Percentiles rank a stretch among this genome's conserved stretches.
Conservation (phyloP, 2,113 vertebrate genomes). For the Dendropsophus ebraccatus region DNA sequence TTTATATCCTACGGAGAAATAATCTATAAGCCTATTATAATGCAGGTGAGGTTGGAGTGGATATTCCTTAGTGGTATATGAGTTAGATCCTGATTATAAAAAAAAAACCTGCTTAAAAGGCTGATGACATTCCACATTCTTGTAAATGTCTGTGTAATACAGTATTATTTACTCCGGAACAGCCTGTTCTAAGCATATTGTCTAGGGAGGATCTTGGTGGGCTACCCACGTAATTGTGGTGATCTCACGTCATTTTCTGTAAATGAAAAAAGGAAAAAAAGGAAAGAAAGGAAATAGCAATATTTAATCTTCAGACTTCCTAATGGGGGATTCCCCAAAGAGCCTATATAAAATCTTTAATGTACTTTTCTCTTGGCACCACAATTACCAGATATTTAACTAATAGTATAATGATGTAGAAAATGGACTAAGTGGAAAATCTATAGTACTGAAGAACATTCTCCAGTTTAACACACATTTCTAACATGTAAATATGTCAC, state of each 20-base stretch:
- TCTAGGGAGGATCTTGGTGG: constrained; percentile 54
- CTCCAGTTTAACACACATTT: not conserved
- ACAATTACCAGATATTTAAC: constrained; percentile 6
- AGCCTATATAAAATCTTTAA: constrained; percentile 59
- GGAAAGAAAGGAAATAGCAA: constrained; percentile 55
- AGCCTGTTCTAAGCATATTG: constrained; percentile 55
- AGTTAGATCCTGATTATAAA: not conserved
- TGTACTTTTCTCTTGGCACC: not conserved
- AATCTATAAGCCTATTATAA: not conserved
- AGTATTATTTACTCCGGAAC: constrained; percentile 57
- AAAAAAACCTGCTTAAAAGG: constrained; percentile 12
- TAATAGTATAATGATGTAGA: constrained; percentile 6
- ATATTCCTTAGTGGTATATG: not conserved
- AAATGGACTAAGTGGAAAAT: constrained; percentile 18
- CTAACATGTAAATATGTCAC: not conserved
- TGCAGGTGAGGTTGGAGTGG: not conserved
- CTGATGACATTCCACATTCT: constrained; percentile 57
- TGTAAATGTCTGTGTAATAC: constrained; percentile 66
- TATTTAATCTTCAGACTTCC: constrained; percentile 55
- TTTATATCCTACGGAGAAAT: not conserved
- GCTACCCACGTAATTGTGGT: constrained; percentile 55
- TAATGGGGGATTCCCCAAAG: constrained; percentile 57
- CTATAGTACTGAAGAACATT: not conserved
- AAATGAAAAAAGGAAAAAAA: constrained; percentile 50
- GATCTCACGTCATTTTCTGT: constrained; percentile 64